These are phyloP conservation scores for Epinephelus cyanopodus DNA, from an alignment of 2,113 vertebrate species.

Conservation along the genomic window DNA sequence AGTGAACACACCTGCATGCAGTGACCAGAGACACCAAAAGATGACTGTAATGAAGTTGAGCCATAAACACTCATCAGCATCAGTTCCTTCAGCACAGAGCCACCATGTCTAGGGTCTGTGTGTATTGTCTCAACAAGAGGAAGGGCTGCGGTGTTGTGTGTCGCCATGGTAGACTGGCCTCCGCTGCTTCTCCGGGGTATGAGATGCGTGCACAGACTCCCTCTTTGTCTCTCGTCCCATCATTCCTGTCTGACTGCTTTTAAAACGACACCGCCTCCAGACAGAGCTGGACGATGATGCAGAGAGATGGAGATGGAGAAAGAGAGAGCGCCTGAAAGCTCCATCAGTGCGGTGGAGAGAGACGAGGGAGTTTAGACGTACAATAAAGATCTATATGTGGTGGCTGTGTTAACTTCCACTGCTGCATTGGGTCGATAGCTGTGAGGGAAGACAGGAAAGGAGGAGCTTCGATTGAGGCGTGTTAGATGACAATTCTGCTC, in stretches of 20 bases:
- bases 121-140: constrained; percentile 47
- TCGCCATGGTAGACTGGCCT: constrained; percentile 31
- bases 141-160: constrained; percentile 42
- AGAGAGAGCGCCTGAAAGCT: neutral
- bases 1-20: neutral
- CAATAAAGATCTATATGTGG: constrained; percentile 48
- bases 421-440: constrained; percentile 51
- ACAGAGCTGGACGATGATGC: constrained; percentile 34
- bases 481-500: constrained; percentile 9
- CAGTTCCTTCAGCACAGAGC: constrained; percentile 8
- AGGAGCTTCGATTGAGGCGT: neutral
- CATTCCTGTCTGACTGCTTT: constrained; percentile 53
- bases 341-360: neutral
- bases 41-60: constrained; percentile 37
- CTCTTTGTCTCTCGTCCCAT: constrained; percentile 15
- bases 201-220: neutral
- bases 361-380: neutral
- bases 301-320: constrained; percentile 5
- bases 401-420: constrained; percentile 51
- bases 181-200: neutral
- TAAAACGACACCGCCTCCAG: constrained; percentile 22
- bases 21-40: neutral
- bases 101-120: constrained; percentile 4
- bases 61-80: constrained; percentile 50
- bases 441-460: constrained; percentile 16